Base-by-base conservation (phyloP, 2,888 invertebrate species). In the Protophormia terraenovae region DNA sequence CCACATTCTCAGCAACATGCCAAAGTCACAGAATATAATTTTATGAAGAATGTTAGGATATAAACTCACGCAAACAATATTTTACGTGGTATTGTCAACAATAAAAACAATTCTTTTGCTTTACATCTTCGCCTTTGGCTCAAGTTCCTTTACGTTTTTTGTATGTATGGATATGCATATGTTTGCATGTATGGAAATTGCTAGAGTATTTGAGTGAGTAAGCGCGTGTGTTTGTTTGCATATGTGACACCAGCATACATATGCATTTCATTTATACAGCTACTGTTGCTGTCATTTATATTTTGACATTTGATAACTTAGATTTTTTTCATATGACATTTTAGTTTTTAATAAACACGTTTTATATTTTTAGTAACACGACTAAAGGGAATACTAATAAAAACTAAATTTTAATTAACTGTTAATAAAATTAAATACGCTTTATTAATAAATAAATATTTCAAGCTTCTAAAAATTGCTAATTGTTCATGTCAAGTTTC, bases 11-110 rank as follows among this genome's bases (percentile, higher is more conserved):
- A 10, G 14, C 38, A 53, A 29, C 24, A 66, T 41, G 38, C 16
- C 29, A 38, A n/a, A 55, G 35, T 60, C n/a, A 58, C 16, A 16
- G 16, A 45, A 53, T 32, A 16, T 12, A 47, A 58, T 66, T 66
- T 35, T 35, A 47, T 67, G 38, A 62, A 29, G 22, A 41, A 69
- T 77, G 45, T 58, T 58, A 19, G 45, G 7, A n/a, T 45, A 58
- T 32, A 50, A 69, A 47, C 58, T 58, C 72, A 80, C 47, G 73
- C 69, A 76, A 75, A 64, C 27, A 82, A 82, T 81, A 76, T 76
- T 69, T 62, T 75, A 76, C 69, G 69, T 76, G 69, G 53, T 38
- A 32, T 50, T 76, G 41, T 41, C 60, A 82, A 35, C 50, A 76
- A 32, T 19, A 24, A 53, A 45, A 69, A 64, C 41, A 71, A 62